These are phyloP conservation scores for Dolichallabes microphthalmus DNA, from an alignment of 2,113 vertebrate species.

Conservation along the genomic window DNA sequence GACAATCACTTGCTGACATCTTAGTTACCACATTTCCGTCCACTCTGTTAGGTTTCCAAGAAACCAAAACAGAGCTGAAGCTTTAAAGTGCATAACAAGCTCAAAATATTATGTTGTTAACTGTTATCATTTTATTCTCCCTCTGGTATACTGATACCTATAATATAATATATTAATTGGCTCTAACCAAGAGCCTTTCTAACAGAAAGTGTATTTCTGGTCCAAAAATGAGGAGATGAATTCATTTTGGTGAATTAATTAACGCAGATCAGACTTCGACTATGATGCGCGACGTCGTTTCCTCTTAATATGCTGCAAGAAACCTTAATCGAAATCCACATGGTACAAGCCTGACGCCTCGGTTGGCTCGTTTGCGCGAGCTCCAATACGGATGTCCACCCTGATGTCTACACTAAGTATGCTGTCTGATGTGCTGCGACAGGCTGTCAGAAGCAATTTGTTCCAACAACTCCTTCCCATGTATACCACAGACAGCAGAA, in stretches of 20 bases:
- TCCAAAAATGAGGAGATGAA: not conserved
- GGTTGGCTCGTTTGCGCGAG: slow-evolving; percentile 3
- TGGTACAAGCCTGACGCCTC: not conserved
- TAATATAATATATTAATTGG: not conserved
- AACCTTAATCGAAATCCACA: not conserved
- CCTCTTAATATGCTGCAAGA: not conserved
- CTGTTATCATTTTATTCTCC: not conserved
- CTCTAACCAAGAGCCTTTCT: not conserved
- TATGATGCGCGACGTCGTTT: not conserved
- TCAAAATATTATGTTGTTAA: not conserved
- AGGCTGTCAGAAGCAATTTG: slow-evolving; percentile 44
- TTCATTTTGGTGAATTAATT: not conserved
- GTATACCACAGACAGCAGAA: slow-evolving; percentile 41
- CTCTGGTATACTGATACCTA: not conserved
- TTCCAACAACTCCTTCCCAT: slow-evolving; percentile 46
- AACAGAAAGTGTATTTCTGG: not conserved
- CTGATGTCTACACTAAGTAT: slow-evolving; percentile 20
- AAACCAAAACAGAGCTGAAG: not conserved
- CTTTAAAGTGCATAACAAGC: not conserved
- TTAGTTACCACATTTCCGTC: not conserved
- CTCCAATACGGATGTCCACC: slow-evolving; percentile 18
- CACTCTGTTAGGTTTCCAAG: not conserved
- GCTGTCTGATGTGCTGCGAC: slow-evolving; percentile 42
- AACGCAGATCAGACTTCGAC: not conserved
- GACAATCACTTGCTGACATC: not conserved